phyloP scores from a whole-genome alignment of 2,888 invertebrate genomes.

The Embidobia sp. region DNA sequence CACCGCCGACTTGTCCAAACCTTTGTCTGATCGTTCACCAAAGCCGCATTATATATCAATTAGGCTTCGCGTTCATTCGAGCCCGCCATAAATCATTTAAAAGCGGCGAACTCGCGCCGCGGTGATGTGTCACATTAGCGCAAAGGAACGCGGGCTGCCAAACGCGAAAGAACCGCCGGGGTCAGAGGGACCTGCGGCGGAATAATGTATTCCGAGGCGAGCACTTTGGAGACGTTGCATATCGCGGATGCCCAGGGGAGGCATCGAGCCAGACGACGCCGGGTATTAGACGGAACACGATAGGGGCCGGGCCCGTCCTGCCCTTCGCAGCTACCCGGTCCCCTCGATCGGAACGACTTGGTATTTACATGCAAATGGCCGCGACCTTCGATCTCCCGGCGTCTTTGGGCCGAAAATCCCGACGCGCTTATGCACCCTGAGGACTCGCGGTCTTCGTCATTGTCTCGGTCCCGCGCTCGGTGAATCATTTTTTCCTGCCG shows the following conservation, averaged over 20 bases:
- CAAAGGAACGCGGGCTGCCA: slow-evolving; percentile 18
- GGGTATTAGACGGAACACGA: slow-evolving; percentile 48
- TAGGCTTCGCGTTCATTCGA: slow-evolving; percentile 11
- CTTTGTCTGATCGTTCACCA: too few relatives aligned
- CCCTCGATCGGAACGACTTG: slow-evolving; percentile 44
- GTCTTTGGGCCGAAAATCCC: slow-evolving; percentile 31
- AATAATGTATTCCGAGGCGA: slow-evolving; percentile 49
- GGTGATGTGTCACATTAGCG: slow-evolving; percentile 33
- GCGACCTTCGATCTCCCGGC: slow-evolving; percentile 28
- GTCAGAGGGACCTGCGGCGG: slow-evolving; percentile 38
- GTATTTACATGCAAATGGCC: slow-evolving; percentile 75
- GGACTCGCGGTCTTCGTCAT: slow-evolving; percentile 6
- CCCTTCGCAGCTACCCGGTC: slow-evolving; percentile 69
- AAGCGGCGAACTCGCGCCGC: neutral
- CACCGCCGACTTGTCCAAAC: too few relatives aligned
- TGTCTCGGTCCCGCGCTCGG: too few relatives aligned
- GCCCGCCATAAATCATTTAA: slow-evolving; percentile 16
- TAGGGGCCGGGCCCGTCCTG: slow-evolving; percentile 55
- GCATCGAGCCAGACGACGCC: slow-evolving; percentile 35
- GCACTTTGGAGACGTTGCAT: slow-evolving; percentile 56
- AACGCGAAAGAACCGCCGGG: slow-evolving; percentile 43
- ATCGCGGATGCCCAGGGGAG: slow-evolving; percentile 56
- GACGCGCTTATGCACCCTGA: neutral
- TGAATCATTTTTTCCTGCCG: too few relatives aligned
- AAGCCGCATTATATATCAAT: neutral